Conservation (phyloP, 1,140 invertebrate species). For the Geopemphigus sp. region DNA sequence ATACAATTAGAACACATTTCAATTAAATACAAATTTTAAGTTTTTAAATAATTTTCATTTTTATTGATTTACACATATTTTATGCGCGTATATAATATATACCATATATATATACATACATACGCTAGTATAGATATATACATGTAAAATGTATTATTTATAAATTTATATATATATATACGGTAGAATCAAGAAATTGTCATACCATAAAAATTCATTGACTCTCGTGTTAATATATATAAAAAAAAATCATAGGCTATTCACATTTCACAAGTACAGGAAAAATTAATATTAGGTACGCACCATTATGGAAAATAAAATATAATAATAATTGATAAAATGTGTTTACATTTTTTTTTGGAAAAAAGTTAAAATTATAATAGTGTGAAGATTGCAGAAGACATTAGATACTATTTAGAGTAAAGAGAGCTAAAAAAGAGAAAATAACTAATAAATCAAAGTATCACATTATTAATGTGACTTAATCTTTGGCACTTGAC, state of each 20-base stretch:
- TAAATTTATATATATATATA: constrained; percentile 34
- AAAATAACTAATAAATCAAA: constrained; percentile 39
- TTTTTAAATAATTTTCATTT: constrained; percentile 36
- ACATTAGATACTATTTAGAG: constrained; percentile 41
- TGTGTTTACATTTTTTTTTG: constrained; percentile 7
- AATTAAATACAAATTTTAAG: background rate
- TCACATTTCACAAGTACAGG: constrained; percentile 42
- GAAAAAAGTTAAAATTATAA: constrained; percentile 9
- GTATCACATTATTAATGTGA: constrained; percentile 16
- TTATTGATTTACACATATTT: constrained; percentile 35
- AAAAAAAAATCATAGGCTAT: constrained; percentile 40
- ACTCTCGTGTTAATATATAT: constrained; percentile 2
- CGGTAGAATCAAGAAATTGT: constrained; percentile 33
- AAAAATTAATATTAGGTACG: constrained; percentile 48
- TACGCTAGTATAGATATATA: background rate
- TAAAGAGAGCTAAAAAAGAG: constrained; percentile 5
- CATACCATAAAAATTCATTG: constrained; percentile 45
- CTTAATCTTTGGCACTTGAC: constrained; percentile 48
- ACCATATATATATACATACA: background rate
- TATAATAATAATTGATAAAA: constrained; percentile 42
- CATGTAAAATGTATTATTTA: constrained; percentile 4
- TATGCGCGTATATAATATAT: constrained; percentile 9
- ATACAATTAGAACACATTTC: constrained; percentile 13
- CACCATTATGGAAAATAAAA: constrained; percentile 47
- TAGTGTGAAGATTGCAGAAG: constrained; percentile 47